These are phyloP conservation scores for Diachrysia chrysitis DNA, from an alignment of 2,888 invertebrate genomes.

Conservation along the genomic window DNA sequence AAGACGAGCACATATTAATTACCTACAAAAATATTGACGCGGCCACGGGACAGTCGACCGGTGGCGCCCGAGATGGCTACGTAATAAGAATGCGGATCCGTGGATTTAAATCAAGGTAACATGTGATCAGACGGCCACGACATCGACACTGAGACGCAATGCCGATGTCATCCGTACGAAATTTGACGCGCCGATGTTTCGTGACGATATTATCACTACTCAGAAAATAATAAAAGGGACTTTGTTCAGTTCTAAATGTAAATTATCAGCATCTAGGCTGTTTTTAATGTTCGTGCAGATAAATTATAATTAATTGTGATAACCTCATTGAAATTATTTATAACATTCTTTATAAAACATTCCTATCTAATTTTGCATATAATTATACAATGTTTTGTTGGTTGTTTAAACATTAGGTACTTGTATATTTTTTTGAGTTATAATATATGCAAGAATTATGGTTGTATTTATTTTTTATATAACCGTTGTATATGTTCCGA, in stretches of 20 bases:
- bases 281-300: constrained; percentile 34
- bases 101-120: constrained; percentile 86
- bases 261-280: constrained; percentile 32
- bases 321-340: constrained; percentile 41
- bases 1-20: constrained; percentile 79
- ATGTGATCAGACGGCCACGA: constrained; percentile 73
- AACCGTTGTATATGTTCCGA: constrained; percentile 45
- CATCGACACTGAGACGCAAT: constrained; percentile 64
- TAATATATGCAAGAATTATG: constrained; percentile 47
- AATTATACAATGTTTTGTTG: constrained; percentile 36
- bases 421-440: constrained; percentile 33
- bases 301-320: constrained; percentile 33
- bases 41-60: constrained; percentile 71
- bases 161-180: constrained; percentile 61
- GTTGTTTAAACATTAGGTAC: constrained; percentile 26
- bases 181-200: constrained; percentile 46
- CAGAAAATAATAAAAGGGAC: constrained; percentile 13
- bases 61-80: constrained; percentile 81
- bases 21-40: constrained; percentile 86
- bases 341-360: constrained; percentile 30
- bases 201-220: constrained; percentile 16
- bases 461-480: constrained; percentile 43
- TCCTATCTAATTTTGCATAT: constrained; percentile 20
- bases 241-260: constrained; percentile 21
- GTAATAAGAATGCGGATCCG: constrained; percentile 87